A percentile compares a stretch with the other conserved stretches of the same genome.
Conservation (phyloP, 2,888 invertebrate genomes). For the Norana najaformis region DNA sequence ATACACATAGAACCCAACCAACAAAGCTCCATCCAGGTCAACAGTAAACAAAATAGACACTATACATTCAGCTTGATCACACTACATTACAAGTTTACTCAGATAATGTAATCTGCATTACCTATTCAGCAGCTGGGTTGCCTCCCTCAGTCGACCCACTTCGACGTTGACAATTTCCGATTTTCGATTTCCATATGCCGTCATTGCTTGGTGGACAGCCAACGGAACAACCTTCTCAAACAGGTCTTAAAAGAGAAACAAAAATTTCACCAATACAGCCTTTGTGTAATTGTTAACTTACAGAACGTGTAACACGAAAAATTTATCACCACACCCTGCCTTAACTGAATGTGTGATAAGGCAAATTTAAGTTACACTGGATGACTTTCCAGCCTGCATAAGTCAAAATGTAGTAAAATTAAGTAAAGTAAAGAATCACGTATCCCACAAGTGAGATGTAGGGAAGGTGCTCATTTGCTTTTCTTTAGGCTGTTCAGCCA, state of each 20-base stretch:
- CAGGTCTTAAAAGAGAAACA: constrained; percentile 69
- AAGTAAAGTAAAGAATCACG: no score
- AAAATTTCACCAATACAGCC: neutral
- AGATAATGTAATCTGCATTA: constrained; percentile 52
- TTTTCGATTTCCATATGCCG: constrained; percentile 81
- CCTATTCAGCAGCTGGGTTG: constrained; percentile 87
- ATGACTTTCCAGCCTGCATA: neutral
- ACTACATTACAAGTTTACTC: neutral
- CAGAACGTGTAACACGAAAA: no score
- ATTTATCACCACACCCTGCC: no score
- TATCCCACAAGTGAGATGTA: no score
- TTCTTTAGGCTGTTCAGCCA: no score
- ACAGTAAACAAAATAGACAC: neutral
- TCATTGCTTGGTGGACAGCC: constrained; percentile 84
- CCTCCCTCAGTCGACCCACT: constrained; percentile 83
- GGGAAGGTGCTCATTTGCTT: no score
- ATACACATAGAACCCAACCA: neutral
- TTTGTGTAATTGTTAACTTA: neutral
- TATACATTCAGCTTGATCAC: neutral
- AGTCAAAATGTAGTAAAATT: neutral
- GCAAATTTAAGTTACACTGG: no score
- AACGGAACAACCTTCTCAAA: constrained; percentile 88
- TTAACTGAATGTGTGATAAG: no score
- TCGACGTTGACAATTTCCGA: constrained; percentile 83
- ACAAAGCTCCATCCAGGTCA: neutral